Percentiles rank a stretch among this genome's conserved stretches.
These are phyloP conservation scores for Hanleya hanleyi DNA, from an alignment of 2,888 invertebrate species.

Conservation along the genomic window DNA sequence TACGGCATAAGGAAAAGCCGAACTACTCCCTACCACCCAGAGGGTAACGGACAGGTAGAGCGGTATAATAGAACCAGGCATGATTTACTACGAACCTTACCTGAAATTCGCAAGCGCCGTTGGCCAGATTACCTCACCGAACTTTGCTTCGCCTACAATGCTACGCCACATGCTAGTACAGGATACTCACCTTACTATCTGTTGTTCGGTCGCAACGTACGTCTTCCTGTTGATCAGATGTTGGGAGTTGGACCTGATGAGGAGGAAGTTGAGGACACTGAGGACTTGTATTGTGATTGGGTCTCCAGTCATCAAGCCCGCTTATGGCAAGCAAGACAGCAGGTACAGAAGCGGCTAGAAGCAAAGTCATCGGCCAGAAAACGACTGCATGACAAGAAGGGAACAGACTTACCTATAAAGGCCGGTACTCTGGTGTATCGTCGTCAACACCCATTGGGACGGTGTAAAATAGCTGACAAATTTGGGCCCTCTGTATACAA, in stretches of 20 bases:
- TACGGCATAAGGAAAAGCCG: no score
- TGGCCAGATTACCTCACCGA: slow-evolving; percentile 20
- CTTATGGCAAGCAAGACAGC: not conserved
- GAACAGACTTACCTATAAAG: not conserved
- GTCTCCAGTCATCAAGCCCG: not conserved
- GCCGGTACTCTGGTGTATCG: not conserved
- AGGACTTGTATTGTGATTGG: not conserved
- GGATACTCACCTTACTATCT: slow-evolving; percentile 8
- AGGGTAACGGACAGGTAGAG: slow-evolving; percentile 20
- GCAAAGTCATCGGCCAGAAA: not conserved
- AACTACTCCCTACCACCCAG: slow-evolving; percentile 29
- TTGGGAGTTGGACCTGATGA: not conserved
- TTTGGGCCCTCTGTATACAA: no score
- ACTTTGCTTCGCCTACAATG: slow-evolving; percentile 10
- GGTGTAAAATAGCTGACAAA: not conserved
- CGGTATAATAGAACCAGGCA: slow-evolving; percentile 28
- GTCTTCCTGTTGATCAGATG: not conserved
- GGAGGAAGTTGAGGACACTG: not conserved
- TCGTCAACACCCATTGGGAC: not conserved
- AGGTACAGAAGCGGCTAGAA: not conserved
- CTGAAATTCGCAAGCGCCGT: slow-evolving; percentile 7
- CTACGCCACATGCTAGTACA: not conserved
- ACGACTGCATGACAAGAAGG: not conserved
- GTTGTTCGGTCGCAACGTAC: not conserved
- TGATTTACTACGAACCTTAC: slow-evolving; percentile 14